Percentiles rank a stretch among this genome's conserved stretches.
These are phyloP conservation scores for Ophioderma brevispina DNA, from an alignment of 35 echinoderm and acorn worm species.

Conservation along the genomic window DNA sequence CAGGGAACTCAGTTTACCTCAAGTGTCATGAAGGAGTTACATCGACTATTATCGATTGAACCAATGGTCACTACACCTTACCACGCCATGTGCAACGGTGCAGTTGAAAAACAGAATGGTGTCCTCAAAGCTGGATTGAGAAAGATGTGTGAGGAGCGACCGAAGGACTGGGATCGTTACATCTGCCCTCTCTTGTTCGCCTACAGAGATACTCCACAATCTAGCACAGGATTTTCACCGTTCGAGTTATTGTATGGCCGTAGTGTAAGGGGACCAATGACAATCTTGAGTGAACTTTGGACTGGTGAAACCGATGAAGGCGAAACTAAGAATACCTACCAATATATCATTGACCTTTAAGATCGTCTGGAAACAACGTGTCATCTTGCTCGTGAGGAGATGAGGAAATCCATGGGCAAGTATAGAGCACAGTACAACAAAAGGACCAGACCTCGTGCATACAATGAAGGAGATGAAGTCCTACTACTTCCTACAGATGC, in stretches of 20 bases:
- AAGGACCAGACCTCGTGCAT: constrained; percentile 7
- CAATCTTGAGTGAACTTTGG: constrained; percentile 63
- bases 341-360: constrained; percentile 38
- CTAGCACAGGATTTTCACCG: constrained; percentile 13
- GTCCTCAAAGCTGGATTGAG: too few species aligned
- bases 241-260: constrained; percentile 29
- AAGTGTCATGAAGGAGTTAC: constrained; percentile 42
- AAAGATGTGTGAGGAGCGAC: too few species aligned
- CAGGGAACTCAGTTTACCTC: constrained; percentile 47
- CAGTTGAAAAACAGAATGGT: too few species aligned
- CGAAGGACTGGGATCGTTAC: too few species aligned
- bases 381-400: constrained; percentile 29
- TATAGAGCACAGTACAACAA: constrained; percentile 42
- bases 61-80: constrained; percentile 64
- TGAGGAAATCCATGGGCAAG: constrained; percentile 36
- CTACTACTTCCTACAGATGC: constrained; percentile 43
- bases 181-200: constrained; percentile 3
- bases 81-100: too few species aligned
- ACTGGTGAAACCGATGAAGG: constrained; percentile 12
- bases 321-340: constrained; percentile 51
- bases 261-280: constrained; percentile 8
- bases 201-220: too few species aligned
- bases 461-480: constrained; percentile 50
- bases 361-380: constrained; percentile 49
- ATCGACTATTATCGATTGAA: constrained; percentile 51